Conservation (phyloP, 2,113 vertebrate species). For the Salminus brasiliensis region DNA sequence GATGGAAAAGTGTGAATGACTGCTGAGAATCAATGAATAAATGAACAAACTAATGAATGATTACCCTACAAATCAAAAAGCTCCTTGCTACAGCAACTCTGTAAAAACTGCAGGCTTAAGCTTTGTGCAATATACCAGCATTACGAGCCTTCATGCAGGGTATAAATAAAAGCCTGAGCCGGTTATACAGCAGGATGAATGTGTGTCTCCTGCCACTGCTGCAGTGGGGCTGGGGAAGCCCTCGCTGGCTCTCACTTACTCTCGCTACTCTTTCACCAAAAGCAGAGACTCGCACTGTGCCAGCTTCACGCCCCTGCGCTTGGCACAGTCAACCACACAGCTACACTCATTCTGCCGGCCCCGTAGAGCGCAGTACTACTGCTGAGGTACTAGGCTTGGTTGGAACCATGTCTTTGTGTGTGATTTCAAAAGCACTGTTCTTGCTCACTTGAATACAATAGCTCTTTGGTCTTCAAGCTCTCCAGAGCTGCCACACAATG, state of each 20-base stretch:
- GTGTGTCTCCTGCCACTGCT: slow-evolving; percentile 19
- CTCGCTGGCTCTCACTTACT: slow-evolving; percentile 20
- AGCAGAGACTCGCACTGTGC: slow-evolving; percentile 5
- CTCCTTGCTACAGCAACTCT: background rate
- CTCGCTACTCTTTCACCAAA: slow-evolving; percentile 2
- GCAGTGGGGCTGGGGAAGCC: slow-evolving; percentile 45
- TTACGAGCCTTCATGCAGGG: background rate
- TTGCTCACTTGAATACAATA: slow-evolving; percentile 4
- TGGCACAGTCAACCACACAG: slow-evolving; percentile 31
- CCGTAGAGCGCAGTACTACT: slow-evolving; percentile 15
- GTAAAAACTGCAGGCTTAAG: background rate
- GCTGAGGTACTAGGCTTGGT: background rate
- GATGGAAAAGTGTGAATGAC: background rate
- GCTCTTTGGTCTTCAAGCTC: background rate
- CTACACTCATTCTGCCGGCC: background rate
- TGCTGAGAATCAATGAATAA: background rate
- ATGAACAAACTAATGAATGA: background rate
- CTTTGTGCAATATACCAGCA: background rate
- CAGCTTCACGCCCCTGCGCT: slow-evolving; percentile 43
- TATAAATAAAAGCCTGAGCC: background rate
- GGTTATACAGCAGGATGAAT: background rate
- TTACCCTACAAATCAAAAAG: background rate
- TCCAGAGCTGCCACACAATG: background rate
- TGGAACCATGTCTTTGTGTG: background rate
- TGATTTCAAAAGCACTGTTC: background rate